A percentile compares a stretch with the other conserved stretches of the same genome.
phyloP scores from a whole-genome alignment of 2,888 invertebrate genomes.

The Ichneumoninae sp. region DNA sequence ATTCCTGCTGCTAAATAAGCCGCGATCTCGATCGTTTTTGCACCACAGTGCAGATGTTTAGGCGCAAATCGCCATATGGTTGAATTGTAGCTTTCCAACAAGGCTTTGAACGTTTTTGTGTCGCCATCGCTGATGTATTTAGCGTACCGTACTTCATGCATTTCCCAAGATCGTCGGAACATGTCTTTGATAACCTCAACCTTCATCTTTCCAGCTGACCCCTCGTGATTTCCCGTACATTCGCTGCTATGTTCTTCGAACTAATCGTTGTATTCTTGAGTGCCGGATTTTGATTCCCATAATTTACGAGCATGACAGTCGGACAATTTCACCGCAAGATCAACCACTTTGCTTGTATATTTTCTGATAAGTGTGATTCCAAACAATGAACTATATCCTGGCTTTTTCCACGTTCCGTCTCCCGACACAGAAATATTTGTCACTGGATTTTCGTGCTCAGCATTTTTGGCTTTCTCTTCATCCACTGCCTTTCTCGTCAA shows the following conservation, averaged over 20 bases:
- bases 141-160: slow-evolving; percentile 49
- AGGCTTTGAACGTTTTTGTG: slow-evolving; percentile 52
- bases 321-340: slow-evolving; percentile 24
- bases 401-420: slow-evolving; percentile 69
- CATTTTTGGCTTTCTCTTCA: slow-evolving; percentile 67
- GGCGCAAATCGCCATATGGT: too few relatives aligned
- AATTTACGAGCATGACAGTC: slow-evolving; percentile 38
- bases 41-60: too few relatives aligned
- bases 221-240: too few relatives aligned
- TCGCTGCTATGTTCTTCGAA: too few relatives aligned
- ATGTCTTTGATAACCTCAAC: slow-evolving; percentile 15
- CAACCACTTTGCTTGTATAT: slow-evolving; percentile 63
- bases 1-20: too few relatives aligned
- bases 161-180: slow-evolving; percentile 53
- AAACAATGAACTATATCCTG: slow-evolving; percentile 64
- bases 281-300: slow-evolving; percentile 38
- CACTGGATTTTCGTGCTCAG: slow-evolving; percentile 51
- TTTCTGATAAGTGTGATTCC: slow-evolving; percentile 68
- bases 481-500: slow-evolving; percentile 63
- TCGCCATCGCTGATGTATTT: slow-evolving; percentile 65
- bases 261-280: slow-evolving; percentile 45
- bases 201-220: too few relatives aligned
- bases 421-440: slow-evolving; percentile 57
- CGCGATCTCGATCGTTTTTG: too few relatives aligned
- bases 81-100: slow-evolving; percentile 11